These are phyloP conservation scores for Tuta absoluta DNA, from an alignment of 2,888 invertebrate species.

Conservation along the genomic window DNA sequence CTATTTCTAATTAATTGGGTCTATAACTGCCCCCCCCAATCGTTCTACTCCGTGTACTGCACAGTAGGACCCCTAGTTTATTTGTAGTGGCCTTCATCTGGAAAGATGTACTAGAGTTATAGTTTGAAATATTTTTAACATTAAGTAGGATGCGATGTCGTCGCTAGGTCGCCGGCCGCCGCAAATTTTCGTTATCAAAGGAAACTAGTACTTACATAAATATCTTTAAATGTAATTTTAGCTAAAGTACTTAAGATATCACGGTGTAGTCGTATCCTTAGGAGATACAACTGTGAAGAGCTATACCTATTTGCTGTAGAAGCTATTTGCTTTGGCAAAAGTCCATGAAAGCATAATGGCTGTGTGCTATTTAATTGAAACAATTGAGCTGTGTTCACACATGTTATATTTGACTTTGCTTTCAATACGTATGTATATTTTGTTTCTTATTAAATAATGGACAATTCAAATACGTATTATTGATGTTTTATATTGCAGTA, in stretches of 20 bases:
- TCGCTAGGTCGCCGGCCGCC: slow-evolving; percentile 39
- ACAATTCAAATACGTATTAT: background rate
- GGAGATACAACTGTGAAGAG: slow-evolving; percentile 38
- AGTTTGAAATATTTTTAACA: slow-evolving; percentile 32
- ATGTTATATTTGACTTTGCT: background rate
- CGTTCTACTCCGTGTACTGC: no score
- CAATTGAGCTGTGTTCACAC: slow-evolving; percentile 38
- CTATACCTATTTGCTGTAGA: slow-evolving; percentile 42
- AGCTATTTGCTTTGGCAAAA: slow-evolving; percentile 53
- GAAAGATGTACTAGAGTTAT: slow-evolving; percentile 34
- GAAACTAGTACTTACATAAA: slow-evolving; percentile 49
- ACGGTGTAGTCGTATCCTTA: slow-evolving; percentile 50
- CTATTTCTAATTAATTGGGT: no score
- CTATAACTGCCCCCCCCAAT: no score
- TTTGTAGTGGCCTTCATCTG: slow-evolving; percentile 51
- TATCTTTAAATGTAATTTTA: slow-evolving; percentile 54
- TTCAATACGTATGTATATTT: background rate
- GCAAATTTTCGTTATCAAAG: slow-evolving; percentile 43
- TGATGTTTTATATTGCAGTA: background rate
- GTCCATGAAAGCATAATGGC: slow-evolving; percentile 66
- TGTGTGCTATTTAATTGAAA: slow-evolving; percentile 64
- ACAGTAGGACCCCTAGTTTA: slow-evolving; percentile 44
- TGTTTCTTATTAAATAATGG: background rate
- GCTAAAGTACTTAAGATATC: slow-evolving; percentile 61
- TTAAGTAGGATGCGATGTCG: slow-evolving; percentile 45